These are phyloP conservation scores for Microcebus ravelobensis DNA, from an alignment of 2,113 vertebrate genomes.

Conservation along the genomic window DNA sequence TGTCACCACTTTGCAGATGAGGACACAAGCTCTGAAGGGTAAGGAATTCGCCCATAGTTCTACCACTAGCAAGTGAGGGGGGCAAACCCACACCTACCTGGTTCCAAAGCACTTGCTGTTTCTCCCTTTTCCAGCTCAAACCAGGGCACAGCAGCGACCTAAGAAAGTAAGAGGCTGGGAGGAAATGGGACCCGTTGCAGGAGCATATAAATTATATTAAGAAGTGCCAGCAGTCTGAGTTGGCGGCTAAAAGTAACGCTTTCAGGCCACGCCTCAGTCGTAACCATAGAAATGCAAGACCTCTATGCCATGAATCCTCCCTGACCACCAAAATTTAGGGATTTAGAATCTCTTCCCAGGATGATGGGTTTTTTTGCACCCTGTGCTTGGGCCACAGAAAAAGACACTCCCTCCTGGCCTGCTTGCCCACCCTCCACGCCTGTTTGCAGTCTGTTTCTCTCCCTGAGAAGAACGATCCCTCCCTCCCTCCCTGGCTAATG, in stretches of 20 bases:
- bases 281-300: background rate
- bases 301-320: background rate
- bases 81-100: background rate
- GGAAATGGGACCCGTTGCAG: background rate
- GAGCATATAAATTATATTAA: background rate
- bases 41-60: background rate
- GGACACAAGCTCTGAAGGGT: background rate
- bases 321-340: background rate
- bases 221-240: background rate
- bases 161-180: background rate
- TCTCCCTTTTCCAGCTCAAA: background rate
- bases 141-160: background rate
- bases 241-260: background rate
- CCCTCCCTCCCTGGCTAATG: background rate
- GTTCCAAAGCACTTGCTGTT: background rate
- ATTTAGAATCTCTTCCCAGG: background rate
- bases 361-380: background rate
- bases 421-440: background rate
- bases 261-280: background rate
- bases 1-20: background rate
- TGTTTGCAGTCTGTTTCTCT: background rate
- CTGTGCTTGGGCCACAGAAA: background rate
- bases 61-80: background rate
- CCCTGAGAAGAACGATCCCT: background rate
- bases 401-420: background rate